Evolutionary conservation across 2,113 vertebrate genomes (phyloP).

Genomic region (Merops nubicus): DNA sequence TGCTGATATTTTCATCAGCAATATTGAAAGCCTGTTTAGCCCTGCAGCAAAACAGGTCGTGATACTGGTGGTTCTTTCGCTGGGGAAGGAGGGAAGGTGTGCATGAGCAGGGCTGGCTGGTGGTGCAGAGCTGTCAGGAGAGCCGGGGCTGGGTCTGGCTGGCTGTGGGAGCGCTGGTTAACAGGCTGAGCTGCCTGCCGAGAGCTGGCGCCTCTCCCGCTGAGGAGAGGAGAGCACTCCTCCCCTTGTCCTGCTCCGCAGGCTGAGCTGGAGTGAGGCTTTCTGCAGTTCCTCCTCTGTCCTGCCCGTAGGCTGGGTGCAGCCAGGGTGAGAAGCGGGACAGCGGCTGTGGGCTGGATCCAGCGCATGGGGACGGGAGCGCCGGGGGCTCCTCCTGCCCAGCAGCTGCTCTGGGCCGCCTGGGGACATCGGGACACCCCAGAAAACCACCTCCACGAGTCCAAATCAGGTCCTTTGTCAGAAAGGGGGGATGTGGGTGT

Average conservation of each 20-base stretch:
- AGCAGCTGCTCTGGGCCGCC: not conserved
- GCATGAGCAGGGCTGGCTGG: not conserved
- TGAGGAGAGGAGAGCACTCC: not conserved
- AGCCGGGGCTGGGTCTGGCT: not conserved
- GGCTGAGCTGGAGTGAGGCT: not conserved
- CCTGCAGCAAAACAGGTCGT: not conserved
- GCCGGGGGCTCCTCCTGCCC: not conserved
- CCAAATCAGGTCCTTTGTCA: too few species aligned
- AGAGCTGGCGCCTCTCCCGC: not conserved
- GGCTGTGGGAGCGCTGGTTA: not conserved
- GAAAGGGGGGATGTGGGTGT: accelerated
- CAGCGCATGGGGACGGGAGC: not conserved
- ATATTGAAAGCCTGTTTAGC: not conserved
- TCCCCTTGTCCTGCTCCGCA: not conserved
- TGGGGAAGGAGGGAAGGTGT: accelerated
- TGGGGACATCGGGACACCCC: not conserved
- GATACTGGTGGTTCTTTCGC: not conserved
- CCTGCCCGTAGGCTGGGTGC: not conserved
- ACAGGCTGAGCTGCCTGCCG: not conserved
- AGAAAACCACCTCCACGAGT: not conserved
- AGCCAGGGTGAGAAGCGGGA: not conserved
- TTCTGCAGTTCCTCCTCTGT: not conserved
- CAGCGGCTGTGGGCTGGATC: not conserved
- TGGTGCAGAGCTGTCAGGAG: not conserved
- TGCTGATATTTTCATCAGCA: not conserved